Conservation (phyloP, 2,888 invertebrate species). For the Eustalomyia histrio region DNA sequence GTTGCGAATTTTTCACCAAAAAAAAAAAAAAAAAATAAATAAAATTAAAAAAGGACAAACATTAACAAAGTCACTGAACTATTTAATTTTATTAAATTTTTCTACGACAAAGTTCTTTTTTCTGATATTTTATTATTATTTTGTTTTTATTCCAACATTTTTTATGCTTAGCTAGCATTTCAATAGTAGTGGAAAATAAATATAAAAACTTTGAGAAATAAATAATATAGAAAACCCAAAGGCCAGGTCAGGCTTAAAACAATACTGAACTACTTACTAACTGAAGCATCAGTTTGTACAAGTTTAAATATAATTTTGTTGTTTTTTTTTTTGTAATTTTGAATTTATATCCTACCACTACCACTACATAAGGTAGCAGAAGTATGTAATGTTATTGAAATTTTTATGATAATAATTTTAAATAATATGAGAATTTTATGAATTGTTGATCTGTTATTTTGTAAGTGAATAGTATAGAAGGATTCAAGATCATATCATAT, state of each 20-base stretch:
- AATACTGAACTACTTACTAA: constrained; percentile 29
- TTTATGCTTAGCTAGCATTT: constrained; percentile 7
- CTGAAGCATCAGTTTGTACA: constrained; percentile 17
- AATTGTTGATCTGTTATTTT: too few relatives aligned
- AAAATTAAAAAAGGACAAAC: too few relatives aligned
- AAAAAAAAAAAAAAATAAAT: too few relatives aligned
- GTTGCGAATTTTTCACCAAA: too few relatives aligned
- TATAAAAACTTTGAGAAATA: constrained; percentile 1
- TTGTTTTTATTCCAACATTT: background rate
- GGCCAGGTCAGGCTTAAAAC: constrained; percentile 29
- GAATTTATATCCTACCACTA: background rate
- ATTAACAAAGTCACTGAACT: too few relatives aligned
- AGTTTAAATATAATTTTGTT: constrained; percentile 1
- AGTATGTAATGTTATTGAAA: too few relatives aligned
- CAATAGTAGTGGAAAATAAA: background rate
- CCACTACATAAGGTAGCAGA: too few relatives aligned
- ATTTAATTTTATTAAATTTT: constrained; percentile 58
- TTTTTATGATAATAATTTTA: too few relatives aligned
- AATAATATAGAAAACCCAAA: background rate
- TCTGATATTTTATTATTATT: constrained; percentile 12
- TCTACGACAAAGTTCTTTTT: constrained; percentile 47
- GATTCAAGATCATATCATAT: too few relatives aligned
- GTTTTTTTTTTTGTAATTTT: background rate
- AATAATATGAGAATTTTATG: too few relatives aligned
- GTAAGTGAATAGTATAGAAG: too few relatives aligned